phyloP scores from a whole-genome alignment of 2,113 vertebrate species.

The Syrmaticus mikado region DNA sequence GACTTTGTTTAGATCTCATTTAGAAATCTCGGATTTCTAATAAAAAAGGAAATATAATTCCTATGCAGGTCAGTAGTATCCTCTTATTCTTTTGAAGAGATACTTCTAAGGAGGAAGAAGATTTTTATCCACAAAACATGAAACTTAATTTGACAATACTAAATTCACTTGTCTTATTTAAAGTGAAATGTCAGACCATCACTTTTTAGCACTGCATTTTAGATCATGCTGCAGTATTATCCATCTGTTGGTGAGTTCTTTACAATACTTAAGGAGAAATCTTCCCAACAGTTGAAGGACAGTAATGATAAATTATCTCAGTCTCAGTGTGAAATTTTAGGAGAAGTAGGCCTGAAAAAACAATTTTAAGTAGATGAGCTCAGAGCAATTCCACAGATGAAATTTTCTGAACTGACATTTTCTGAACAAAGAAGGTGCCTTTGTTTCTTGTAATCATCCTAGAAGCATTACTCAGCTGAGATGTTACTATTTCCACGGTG shows the following conservation, averaged over 20 bases:
- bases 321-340: background rate
- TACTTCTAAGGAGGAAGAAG: background rate
- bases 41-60: background rate
- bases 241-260: slow-evolving; percentile 33
- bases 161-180: background rate
- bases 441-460: background rate
- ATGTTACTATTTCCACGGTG: background rate
- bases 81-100: background rate
- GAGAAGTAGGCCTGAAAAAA: background rate
- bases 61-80: background rate
- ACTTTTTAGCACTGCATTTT: slow-evolving; percentile 3
- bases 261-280: slow-evolving; percentile 24
- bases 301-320: background rate
- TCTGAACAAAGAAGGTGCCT: background rate
- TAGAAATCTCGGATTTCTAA: background rate
- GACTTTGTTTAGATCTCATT: background rate
- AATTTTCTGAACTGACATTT: background rate
- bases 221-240: background rate
- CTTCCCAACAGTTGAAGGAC: slow-evolving; percentile 6
- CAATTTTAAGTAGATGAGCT: slow-evolving; percentile 6
- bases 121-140: background rate
- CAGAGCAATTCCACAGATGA: background rate
- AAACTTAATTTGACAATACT: slow-evolving; percentile 34
- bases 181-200: background rate
- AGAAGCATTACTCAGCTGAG: background rate